A percentile compares a stretch with the other conserved stretches of the same genome.
These are phyloP conservation scores for Drosophila affinis DNA, from an alignment of 2,888 invertebrate species.

Conservation along the genomic window DNA sequence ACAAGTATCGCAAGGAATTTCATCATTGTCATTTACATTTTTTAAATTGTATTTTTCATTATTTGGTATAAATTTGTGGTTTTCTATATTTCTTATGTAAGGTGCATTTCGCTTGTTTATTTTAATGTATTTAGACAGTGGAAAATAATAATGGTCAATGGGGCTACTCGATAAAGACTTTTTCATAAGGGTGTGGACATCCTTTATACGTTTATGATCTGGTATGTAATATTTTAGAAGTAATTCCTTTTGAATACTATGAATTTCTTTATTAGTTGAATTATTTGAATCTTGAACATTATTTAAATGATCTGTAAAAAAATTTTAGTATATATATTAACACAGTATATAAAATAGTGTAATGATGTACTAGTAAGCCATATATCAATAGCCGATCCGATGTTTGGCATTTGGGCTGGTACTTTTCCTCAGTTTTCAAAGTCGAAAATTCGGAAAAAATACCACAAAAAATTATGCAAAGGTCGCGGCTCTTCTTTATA, in stretches of 20 bases:
- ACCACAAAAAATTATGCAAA: no score
- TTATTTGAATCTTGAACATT: not conserved
- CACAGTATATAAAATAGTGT: no score
- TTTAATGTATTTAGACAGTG: not conserved
- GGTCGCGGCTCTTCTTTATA: no score
- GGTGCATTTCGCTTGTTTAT: not conserved
- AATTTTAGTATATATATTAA: not conserved
- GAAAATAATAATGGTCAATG: not conserved
- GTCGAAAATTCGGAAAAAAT: no score
- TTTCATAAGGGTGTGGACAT: no score
- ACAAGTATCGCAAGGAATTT: slow-evolving; percentile 33
- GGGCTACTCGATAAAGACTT: no score
- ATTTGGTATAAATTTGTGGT: not conserved
- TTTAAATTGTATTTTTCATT: not conserved
- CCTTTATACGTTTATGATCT: not conserved
- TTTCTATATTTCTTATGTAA: not conserved
- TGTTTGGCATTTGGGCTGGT: no score
- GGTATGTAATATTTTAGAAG: not conserved
- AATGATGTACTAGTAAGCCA: no score
- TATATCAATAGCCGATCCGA: no score
- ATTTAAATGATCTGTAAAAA: not conserved
- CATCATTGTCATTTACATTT: slow-evolving; percentile 8
- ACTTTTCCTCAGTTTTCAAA: no score
- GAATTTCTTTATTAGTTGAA: not conserved
- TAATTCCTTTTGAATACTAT: not conserved